Evolutionary conservation across 2,888 invertebrate genomes (phyloP), one percentile per base, ranked within the genome.

Genomic region (Gymnosoma rotundatum): DNA sequence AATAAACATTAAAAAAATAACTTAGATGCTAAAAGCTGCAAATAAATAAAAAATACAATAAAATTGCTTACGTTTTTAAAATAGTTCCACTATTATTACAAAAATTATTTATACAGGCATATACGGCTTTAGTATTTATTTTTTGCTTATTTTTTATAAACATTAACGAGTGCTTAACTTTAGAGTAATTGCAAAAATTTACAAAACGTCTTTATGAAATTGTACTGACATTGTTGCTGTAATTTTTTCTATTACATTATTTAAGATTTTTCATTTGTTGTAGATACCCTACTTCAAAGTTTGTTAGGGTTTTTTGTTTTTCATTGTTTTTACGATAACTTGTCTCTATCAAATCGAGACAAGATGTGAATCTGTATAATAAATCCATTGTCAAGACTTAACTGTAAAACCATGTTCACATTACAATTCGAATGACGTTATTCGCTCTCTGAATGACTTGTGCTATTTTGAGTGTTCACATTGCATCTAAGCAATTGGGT

Each of bases 1-100:
- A n/a, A n/a, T n/a, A n/a, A n/a, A n/a, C n/a, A n/a, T n/a, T n/a
- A n/a, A n/a, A n/a, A n/a, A 70, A 79, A 66, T 45, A 45, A 75
- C 72, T 83, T 72, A 75, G 48, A 70, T 72, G 83, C 75, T 75
- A 66, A 75, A 63, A 67, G 14, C 18, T 67, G 32, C 32, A 45
- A 74, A 80, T 14, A 52, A 52, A 48, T 5, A 6, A 9, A 63
- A 38, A 50, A 42, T 8, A 60, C 0, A 78, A 70, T 60, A 79
- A 78, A 83, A 80, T 58, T 84, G 80, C 69, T 78, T 84, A 80
- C 78, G 73, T 75, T 83, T 66, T 83, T 52, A 66, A 78, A 74
- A 81, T 80, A 67, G 48, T 74, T 48, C 69, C 21, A 63, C 60
- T 60, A 32, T 32, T 73, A 45, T 66, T 32, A 74, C 20, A 52